phyloP scores from a whole-genome alignment of 2,888 invertebrate genomes.

The Eupithecia dodoneata region DNA sequence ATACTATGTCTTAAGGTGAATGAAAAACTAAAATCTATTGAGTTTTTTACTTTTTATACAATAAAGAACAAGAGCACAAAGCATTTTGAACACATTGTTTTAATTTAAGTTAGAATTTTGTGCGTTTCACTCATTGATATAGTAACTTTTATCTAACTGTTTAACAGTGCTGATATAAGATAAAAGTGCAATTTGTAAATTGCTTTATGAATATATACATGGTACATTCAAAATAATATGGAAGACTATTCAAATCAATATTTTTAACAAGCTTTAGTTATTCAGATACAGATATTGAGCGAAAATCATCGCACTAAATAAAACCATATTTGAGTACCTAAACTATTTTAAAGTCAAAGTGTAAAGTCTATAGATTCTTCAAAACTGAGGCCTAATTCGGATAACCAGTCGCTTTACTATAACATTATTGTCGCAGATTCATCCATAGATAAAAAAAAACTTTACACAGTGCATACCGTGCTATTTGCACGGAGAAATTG shows the following conservation, averaged over 20 bases:
- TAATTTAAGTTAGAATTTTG: background rate
- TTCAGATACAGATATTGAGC: background rate
- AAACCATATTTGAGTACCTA: background rate
- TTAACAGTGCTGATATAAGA: background rate
- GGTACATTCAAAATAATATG: background rate
- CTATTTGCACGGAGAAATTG: too few species aligned
- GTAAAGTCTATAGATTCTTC: background rate
- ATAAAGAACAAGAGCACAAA: constrained; percentile 19
- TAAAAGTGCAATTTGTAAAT: background rate
- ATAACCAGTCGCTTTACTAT: too few species aligned
- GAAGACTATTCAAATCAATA: background rate
- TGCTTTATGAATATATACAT: background rate
- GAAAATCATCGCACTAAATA: background rate
- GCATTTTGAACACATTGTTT: constrained; percentile 21
- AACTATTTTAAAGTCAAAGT: background rate
- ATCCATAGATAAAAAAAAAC: too few species aligned
- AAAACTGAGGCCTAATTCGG: background rate
- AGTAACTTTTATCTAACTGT: background rate
- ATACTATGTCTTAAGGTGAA: constrained; percentile 64
- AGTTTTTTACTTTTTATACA: constrained; percentile 30
- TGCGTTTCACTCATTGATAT: background rate
- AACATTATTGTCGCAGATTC: too few species aligned
- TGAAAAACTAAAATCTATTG: constrained; percentile 18
- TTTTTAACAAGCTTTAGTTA: background rate
- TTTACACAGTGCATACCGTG: too few species aligned